phyloP scores from a whole-genome alignment of 1,140 invertebrate species.

The Brevipalpus yothersi region DNA sequence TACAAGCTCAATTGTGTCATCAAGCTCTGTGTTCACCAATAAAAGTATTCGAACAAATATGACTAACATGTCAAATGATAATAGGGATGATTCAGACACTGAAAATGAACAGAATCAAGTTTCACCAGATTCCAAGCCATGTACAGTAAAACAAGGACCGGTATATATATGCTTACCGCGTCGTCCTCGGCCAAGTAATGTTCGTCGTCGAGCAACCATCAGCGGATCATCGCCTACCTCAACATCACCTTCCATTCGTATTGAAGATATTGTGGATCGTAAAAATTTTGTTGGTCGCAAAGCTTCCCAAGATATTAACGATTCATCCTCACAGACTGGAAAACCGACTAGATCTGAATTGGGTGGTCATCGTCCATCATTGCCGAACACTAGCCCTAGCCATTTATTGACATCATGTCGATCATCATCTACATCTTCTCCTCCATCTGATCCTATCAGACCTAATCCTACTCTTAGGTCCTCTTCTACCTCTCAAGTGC shows the following conservation, averaged over 20 bases:
- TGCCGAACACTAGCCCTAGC: neutral
- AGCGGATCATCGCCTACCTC: constrained; percentile 50
- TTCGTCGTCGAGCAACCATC: constrained; percentile 55
- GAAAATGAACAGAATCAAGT: too few relatives aligned
- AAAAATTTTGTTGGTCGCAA: neutral
- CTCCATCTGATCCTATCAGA: neutral
- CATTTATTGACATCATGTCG: neutral
- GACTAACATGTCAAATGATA: too few relatives aligned
- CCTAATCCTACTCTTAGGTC: neutral
- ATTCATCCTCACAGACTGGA: neutral
- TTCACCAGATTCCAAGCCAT: too few relatives aligned
- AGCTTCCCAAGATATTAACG: neutral
- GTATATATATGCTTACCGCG: neutral
- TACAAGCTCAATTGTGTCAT: too few relatives aligned
- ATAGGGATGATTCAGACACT: too few relatives aligned
- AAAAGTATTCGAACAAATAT: too few relatives aligned
- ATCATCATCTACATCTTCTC: neutral
- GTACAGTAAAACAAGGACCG: neutral
- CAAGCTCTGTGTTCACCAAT: too few relatives aligned
- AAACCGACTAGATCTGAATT: neutral
- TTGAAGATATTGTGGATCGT: constrained; percentile 25
- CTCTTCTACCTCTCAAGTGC: neutral
- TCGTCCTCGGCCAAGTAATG: neutral
- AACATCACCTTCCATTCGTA: constrained; percentile 32
- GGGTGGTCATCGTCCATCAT: neutral